Conservation (phyloP, 2,113 vertebrate genomes). For the Mystacornis crossleyi region DNA sequence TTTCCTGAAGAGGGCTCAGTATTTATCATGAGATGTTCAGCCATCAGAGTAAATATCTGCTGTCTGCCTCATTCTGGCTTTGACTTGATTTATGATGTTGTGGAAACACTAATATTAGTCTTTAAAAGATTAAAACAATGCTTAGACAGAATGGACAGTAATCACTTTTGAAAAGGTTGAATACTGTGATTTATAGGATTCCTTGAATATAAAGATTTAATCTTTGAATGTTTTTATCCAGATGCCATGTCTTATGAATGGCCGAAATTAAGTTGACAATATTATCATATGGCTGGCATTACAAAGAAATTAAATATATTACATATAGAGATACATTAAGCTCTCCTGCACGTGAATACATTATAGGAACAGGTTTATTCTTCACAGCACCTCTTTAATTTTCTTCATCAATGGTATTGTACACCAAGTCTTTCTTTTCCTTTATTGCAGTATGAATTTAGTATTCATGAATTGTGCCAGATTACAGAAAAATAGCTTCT, state of each 20-base stretch:
- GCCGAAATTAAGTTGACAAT: constrained; percentile 10
- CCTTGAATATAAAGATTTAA: constrained; percentile 26
- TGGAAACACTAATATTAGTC: constrained; percentile 1
- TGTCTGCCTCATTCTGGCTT: background rate
- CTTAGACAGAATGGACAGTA: constrained; percentile 30
- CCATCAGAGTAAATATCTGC: constrained; percentile 22
- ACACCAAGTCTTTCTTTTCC: background rate
- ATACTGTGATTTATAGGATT: constrained; percentile 50
- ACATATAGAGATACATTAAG: background rate
- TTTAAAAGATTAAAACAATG: constrained; percentile 58
- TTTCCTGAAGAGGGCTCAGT: constrained; percentile 17
- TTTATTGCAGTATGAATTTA: background rate
- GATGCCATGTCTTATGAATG: constrained; percentile 21
- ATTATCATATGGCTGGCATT: background rate
- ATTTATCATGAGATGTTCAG: constrained; percentile 13
- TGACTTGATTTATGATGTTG: constrained; percentile 47
- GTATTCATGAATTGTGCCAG: background rate
- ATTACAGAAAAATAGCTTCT: constrained; percentile 9
- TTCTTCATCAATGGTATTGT: background rate
- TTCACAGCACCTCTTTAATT: background rate
- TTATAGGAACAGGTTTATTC: background rate
- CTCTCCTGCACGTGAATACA: background rate
- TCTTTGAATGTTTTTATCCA: constrained; percentile 21
- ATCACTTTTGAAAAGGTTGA: constrained; percentile 54
- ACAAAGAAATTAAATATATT: background rate